Evolutionary conservation across 2,888 invertebrate species (phyloP).

Genomic region (Ennomos erosarius): DNA sequence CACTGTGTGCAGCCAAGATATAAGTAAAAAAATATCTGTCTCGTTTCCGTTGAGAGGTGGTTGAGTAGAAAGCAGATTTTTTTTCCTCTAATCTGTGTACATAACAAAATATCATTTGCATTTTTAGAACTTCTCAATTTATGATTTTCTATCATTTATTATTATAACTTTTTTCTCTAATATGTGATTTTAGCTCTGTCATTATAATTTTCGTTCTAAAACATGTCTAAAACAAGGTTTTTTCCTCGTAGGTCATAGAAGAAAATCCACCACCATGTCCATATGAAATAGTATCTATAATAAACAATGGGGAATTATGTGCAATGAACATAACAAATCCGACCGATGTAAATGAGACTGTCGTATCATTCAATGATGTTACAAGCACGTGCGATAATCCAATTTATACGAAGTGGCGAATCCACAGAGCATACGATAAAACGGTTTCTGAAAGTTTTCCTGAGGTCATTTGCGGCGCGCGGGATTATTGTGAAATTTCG

Average conservation of each 20-base stretch:
- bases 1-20: too few relatives aligned
- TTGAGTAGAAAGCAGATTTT: too few relatives aligned
- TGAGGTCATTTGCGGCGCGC: slow-evolving; percentile 53
- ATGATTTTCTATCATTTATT: too few relatives aligned
- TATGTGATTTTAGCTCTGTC: too few relatives aligned
- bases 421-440: slow-evolving; percentile 39
- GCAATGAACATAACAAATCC: slow-evolving; percentile 46
- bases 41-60: too few relatives aligned
- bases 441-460: slow-evolving; percentile 40
- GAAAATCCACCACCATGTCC: slow-evolving; percentile 58
- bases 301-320: slow-evolving; percentile 50
- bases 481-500: slow-evolving; percentile 57
- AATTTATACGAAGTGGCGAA: slow-evolving; percentile 56
- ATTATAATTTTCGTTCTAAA: slow-evolving; percentile 18
- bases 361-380: slow-evolving; percentile 49
- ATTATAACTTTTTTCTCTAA: too few relatives aligned
- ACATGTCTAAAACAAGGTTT: slow-evolving; percentile 16
- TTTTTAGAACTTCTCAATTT: too few relatives aligned
- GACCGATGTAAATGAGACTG: slow-evolving; percentile 16
- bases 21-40: too few relatives aligned
- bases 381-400: slow-evolving; percentile 59
- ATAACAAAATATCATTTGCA: too few relatives aligned
- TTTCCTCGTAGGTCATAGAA: slow-evolving; percentile 57
- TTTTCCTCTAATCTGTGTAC: too few relatives aligned
- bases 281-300: slow-evolving; percentile 59